A percentile compares a stretch with the other conserved stretches of the same genome.
Evolutionary conservation across 2,113 vertebrate species (phyloP).

Genomic region (Falco punctatus): DNA sequence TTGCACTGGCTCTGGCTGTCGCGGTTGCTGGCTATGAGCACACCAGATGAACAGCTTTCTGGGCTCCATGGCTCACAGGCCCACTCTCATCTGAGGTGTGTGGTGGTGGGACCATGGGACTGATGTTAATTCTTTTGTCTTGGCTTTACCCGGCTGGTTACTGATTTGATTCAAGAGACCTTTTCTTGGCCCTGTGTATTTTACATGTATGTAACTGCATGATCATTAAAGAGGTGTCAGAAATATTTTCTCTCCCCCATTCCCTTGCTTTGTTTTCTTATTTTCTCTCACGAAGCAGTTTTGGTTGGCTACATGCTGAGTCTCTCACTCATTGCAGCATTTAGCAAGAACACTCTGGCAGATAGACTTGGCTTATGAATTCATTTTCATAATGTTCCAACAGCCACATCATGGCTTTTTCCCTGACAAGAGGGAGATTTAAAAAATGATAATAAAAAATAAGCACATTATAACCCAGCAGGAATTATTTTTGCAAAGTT

Average conservation of each 20-base stretch:
- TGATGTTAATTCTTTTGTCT: background rate
- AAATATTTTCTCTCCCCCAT: slow-evolving; percentile 15
- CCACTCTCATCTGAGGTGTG: background rate
- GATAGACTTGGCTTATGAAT: slow-evolving; percentile 72
- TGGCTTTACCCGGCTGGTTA: background rate
- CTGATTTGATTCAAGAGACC: background rate
- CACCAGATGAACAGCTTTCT: background rate
- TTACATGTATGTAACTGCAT: background rate
- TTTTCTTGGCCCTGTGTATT: background rate
- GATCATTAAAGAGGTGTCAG: slow-evolving; percentile 40
- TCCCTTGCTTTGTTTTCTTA: background rate
- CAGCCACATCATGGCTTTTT: slow-evolving; percentile 64
- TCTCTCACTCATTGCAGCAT: slow-evolving; percentile 65
- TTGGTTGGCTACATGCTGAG: slow-evolving; percentile 68
- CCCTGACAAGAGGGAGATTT: slow-evolving; percentile 62
- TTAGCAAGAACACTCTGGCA: slow-evolving; percentile 73
- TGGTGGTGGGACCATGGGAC: too few relatives aligned
- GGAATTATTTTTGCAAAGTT: slow-evolving; percentile 66
- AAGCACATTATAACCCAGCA: slow-evolving; percentile 76
- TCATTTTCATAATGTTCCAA: slow-evolving; percentile 78
- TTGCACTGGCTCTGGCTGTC: background rate
- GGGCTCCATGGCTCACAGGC: background rate
- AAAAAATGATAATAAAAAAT: slow-evolving; percentile 57
- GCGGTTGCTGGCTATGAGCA: background rate
- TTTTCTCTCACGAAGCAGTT: slow-evolving; percentile 56